A percentile compares a stretch with the other conserved stretches of the same genome.
Conservation (phyloP, 2,888 invertebrate genomes). For the Oegoconia quadripuncta region DNA sequence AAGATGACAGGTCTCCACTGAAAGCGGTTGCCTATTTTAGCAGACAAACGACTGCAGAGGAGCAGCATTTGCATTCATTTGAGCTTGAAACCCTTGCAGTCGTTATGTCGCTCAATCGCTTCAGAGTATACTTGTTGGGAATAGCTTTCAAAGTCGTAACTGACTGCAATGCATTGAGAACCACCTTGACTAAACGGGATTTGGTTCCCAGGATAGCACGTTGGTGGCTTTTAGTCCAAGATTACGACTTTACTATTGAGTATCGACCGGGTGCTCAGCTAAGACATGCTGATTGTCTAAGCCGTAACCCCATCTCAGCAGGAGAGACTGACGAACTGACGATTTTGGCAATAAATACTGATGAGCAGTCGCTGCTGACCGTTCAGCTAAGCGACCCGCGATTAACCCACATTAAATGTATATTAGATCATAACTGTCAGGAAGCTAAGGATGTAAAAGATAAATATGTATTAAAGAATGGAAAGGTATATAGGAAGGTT, state of each 20-base stretch:
- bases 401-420: conserved; percentile 2
- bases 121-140: conserved; percentile 18
- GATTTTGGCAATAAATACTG: neutral
- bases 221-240: too few relatives aligned
- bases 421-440: conserved; percentile 12
- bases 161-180: conserved; percentile 17
- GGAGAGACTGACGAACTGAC: neutral
- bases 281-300: conserved; percentile 12
- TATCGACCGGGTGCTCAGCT: conserved; percentile 1
- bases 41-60: conserved; percentile 15
- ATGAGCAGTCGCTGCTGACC: conserved; percentile 4
- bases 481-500: conserved; percentile 2
- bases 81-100: conserved; percentile 15
- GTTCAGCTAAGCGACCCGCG: conserved; percentile 12
- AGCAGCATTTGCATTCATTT: too few relatives aligned
- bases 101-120: conserved; percentile 10
- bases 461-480: conserved; percentile 4
- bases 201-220: conserved; percentile 9
- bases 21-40: conserved; percentile 11
- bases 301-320: neutral
- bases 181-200: conserved; percentile 7
- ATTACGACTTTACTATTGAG: conserved; percentile 16
- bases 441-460: conserved; percentile 1
- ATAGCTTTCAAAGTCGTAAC: conserved; percentile 15
- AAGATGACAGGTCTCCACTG: conserved; percentile 1